phyloP scores from a whole-genome alignment of 2,113 vertebrate species.

The Crocuta crocuta region DNA sequence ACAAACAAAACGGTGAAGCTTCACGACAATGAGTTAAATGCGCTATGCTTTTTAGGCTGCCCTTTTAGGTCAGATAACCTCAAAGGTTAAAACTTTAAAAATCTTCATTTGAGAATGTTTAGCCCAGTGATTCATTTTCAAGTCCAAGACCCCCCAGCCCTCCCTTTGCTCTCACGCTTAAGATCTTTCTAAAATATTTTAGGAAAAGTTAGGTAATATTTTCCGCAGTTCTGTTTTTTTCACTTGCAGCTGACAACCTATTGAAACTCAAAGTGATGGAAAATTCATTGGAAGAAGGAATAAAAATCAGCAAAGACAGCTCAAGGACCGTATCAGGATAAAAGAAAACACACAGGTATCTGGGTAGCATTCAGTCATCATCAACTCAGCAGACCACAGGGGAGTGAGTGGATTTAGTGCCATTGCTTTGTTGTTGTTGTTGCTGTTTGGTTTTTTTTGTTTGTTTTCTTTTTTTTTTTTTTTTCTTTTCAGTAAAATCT shows the following conservation, averaged over 20 bases:
- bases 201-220: neutral
- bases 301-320: constrained; percentile 72
- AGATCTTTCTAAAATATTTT: constrained; percentile 20
- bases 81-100: neutral
- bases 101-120: neutral
- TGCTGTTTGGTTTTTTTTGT: neutral
- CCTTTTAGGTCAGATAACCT: neutral
- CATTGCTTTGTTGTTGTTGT: neutral
- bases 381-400: constrained; percentile 67
- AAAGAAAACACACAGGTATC: constrained; percentile 70
- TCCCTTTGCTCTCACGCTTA: neutral
- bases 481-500: neutral
- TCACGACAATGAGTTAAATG: neutral
- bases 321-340: constrained; percentile 77
- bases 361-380: neutral
- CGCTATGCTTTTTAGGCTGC: neutral
- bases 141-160: neutral
- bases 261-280: constrained; percentile 59
- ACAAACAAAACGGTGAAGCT: neutral
- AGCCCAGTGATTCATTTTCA: neutral
- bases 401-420: constrained; percentile 71
- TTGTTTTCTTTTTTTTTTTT: too few species aligned
- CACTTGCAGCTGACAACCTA: neutral
- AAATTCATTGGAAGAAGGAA: neutral
- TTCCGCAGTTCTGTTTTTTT: constrained; percentile 52